Evolutionary conservation across 2,113 vertebrate species (phyloP), one percentile per base, ranked within the genome.

Genomic region (Pituophis catenifer): DNA sequence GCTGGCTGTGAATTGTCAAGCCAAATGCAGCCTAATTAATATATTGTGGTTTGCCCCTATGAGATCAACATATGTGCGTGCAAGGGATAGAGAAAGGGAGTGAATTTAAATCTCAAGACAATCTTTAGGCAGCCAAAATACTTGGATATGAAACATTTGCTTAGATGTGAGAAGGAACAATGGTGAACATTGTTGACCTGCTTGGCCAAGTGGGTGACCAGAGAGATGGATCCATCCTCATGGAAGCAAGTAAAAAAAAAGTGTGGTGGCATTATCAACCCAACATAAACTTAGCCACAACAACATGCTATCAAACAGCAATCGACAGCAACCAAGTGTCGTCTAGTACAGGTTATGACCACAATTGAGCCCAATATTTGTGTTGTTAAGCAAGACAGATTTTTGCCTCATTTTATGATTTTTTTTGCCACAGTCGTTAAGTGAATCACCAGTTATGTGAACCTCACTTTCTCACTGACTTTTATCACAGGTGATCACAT

Each of bases 31-130:
- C 3, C 23, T 48, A 50, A 65, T 70, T 50, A 54, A 13, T 9
- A 19, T 12, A 70, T 13, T 9, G 58, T 23, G 50, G 59, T 33
- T 93, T 95, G 62, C 92, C 93, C 95, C 92, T 75, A 21, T 9
- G 75, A 19, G 75, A 38, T 81, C 33, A 8, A 8, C 7, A 19
- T 81, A 38, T 81, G 33, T 44, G 96, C 95, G 91, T 88, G 92
- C 75, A 29, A 94, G 91, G 93, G 89, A 65, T 93, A 92, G 2
- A 70, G 29, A 70, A 70, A 33, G 5, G 29, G 65, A 1, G 15
- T 62, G 44, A 70, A 70, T 38, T 57, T 86, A 23, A 57, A 54
- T 86, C 75, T 13, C 75, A 26, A 26, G 33, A 3, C 53, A 57
- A n/a, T 15, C 7, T 48, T 8, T 2, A 91, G 17, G 81, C 48